These are phyloP conservation scores for Liposcelis brunnea DNA, from an alignment of 2,888 invertebrate genomes.

Conservation along the genomic window DNA sequence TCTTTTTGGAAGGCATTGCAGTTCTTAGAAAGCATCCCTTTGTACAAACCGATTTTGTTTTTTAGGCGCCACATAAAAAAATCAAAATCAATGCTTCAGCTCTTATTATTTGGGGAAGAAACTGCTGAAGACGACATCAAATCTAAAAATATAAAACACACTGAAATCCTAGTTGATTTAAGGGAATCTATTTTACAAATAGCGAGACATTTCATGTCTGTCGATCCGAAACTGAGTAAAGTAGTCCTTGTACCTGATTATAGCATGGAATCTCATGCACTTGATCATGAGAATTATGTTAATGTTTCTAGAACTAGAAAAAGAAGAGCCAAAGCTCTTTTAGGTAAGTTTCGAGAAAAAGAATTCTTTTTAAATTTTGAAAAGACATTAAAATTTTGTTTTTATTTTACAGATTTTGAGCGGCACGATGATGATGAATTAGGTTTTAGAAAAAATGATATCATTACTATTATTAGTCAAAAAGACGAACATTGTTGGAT, in stretches of 20 bases:
- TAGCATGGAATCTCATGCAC: conserved; percentile 84
- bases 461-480: conserved; percentile 91
- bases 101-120: conserved; percentile 70
- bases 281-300: conserved; percentile 88
- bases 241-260: conserved; percentile 81
- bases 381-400: too few species aligned
- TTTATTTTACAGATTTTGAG: conserved; percentile 61
- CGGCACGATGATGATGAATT: conserved; percentile 95
- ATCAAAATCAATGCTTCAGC: conserved; percentile 76
- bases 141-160: conserved; percentile 88
- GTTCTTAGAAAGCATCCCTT: background rate
- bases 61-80: conserved; percentile 72
- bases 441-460: conserved; percentile 95
- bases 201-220: conserved; percentile 84
- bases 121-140: conserved; percentile 65
- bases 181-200: conserved; percentile 88
- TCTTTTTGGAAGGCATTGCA: background rate
- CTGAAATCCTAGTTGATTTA: conserved; percentile 89
- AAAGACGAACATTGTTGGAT: conserved; percentile 99
- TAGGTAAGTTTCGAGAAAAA: conserved; percentile 34
- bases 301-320: conserved; percentile 76
- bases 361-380: too few species aligned
- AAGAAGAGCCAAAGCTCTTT: conserved; percentile 82
- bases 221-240: conserved; percentile 70
- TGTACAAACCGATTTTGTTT: conserved; percentile 14